A percentile compares a stretch with the other conserved stretches of the same genome.
Conservation (phyloP, 2,113 vertebrate genomes). For the Orycteropus afer region DNA sequence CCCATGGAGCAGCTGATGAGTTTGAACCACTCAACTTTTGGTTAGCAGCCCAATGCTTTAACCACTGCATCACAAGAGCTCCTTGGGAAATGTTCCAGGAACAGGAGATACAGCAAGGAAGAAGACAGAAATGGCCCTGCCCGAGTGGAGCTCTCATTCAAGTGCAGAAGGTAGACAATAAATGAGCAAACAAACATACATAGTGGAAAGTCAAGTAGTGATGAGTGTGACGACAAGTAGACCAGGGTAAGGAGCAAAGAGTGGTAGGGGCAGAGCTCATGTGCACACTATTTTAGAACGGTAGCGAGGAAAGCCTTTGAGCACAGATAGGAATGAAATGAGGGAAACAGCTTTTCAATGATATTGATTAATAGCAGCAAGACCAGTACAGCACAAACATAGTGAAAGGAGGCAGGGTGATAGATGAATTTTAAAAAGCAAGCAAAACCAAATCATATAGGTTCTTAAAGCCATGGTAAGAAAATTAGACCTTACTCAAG, state of each 20-base stretch:
- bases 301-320: neutral
- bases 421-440: neutral
- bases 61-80: no score
- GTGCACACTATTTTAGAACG: neutral
- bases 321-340: neutral
- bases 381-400: neutral
- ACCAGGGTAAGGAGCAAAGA: neutral
- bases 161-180: neutral
- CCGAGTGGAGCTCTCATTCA: neutral
- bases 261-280: neutral
- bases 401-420: neutral
- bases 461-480: neutral
- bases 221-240: neutral
- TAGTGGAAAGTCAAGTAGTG: neutral
- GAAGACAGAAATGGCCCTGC: neutral
- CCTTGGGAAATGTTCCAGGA: neutral
- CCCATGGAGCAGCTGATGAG: no score
- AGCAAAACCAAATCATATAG: neutral
- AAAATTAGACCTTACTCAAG: neutral
- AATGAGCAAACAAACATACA: neutral
- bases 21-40: no score
- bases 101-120: neutral
- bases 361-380: neutral
- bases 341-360: neutral
- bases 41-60: no score